These are phyloP conservation scores for Tragelaphus buxtoni DNA, from an alignment of 2,113 vertebrate species.

Conservation along the genomic window DNA sequence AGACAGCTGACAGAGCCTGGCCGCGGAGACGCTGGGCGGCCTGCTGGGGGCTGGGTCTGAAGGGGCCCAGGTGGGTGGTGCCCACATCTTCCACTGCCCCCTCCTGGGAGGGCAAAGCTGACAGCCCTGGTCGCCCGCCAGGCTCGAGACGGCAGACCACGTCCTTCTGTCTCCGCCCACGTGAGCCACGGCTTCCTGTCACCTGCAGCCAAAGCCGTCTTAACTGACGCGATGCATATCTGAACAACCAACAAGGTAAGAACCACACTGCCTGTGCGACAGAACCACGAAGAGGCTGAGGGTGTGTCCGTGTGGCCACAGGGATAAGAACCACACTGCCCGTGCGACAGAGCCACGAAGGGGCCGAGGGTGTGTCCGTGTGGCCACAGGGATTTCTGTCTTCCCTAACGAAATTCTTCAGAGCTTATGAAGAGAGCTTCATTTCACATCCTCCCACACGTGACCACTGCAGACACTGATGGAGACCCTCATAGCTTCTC, in stretches of 20 bases:
- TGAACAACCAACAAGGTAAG: background rate
- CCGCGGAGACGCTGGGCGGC: accelerated
- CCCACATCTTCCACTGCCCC: accelerated
- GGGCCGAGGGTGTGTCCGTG: background rate
- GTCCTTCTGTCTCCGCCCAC: background rate
- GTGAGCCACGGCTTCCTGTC: background rate
- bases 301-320: no score
- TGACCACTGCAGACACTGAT: background rate
- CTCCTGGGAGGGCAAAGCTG: background rate
- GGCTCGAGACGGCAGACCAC: accelerated
- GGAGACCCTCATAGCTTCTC: background rate
- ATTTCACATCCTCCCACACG: accelerated
- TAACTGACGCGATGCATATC: accelerated
- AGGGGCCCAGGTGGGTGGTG: accelerated
- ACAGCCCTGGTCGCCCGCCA: background rate
- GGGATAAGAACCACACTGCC: no score
- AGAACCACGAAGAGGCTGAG: background rate
- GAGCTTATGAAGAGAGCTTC: background rate
- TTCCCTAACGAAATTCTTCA: background rate
- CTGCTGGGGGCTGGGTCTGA: no score
- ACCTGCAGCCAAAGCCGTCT: background rate
- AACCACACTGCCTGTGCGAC: accelerated
- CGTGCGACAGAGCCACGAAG: accelerated
- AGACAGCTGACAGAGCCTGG: accelerated
- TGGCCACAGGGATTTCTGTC: background rate